These are phyloP conservation scores for Chelidonichthys spinosus DNA, from an alignment of 2,797 vertebrate species.

Conservation along the genomic window DNA sequence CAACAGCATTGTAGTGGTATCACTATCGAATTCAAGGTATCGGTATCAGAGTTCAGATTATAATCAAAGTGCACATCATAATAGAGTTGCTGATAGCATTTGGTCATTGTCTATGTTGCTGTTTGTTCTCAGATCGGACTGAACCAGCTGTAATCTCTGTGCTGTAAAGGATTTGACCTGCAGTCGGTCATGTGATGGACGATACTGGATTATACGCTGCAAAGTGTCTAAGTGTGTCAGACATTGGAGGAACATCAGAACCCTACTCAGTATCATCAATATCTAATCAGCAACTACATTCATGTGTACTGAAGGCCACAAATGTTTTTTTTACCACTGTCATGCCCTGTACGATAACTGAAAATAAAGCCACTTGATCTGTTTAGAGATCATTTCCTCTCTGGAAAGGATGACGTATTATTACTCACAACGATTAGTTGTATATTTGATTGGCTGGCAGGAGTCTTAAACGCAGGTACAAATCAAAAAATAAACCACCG, in stretches of 20 bases:
- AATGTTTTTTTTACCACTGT: background rate
- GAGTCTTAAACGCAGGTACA: no score
- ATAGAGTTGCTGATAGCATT: background rate
- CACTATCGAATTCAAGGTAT: no score
- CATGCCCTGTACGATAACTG: background rate
- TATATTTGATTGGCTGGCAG: background rate
- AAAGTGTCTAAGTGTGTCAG: slow-evolving; percentile 17
- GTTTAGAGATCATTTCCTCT: background rate
- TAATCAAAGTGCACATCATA: background rate
- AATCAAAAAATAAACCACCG: background rate
- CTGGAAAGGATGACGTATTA: background rate
- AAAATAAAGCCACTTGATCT: background rate
- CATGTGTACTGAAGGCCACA: background rate
- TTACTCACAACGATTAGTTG: background rate
- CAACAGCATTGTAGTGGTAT: no score
- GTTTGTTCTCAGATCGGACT: slow-evolving; percentile 16
- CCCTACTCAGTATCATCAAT: slow-evolving; percentile 4
- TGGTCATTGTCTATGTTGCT: no score
- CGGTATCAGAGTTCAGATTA: background rate
- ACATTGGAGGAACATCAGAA: slow-evolving; percentile 13
- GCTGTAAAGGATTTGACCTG: slow-evolving; percentile 52
- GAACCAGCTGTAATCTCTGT: slow-evolving; percentile 59
- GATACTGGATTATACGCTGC: slow-evolving; percentile 52
- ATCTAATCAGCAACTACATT: background rate
- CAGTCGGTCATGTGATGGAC: slow-evolving; percentile 38